Conservation (phyloP, 2,888 invertebrate genomes). For the Zygothrica quintamaculata region DNA sequence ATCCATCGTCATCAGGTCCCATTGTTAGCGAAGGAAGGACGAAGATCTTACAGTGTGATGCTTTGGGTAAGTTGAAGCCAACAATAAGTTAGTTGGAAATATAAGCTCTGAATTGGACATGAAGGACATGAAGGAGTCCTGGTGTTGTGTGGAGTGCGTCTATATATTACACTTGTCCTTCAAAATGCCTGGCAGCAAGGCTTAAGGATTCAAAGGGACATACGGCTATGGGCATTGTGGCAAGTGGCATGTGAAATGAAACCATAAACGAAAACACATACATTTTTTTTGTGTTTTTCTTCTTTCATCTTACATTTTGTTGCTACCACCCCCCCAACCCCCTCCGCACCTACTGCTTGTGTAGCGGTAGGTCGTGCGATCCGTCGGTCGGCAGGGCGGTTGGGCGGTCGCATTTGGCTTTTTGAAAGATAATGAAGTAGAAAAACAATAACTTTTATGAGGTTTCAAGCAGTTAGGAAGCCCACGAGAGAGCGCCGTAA, state of each 20-base stretch:
- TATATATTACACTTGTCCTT: slow-evolving; percentile 66
- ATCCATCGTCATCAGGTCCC: slow-evolving; percentile 93
- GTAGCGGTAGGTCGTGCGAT: too few species aligned
- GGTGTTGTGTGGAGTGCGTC: slow-evolving; percentile 15
- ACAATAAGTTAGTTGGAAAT: slow-evolving; percentile 35
- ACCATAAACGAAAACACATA: slow-evolving; percentile 69
- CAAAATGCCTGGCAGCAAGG: slow-evolving; percentile 60
- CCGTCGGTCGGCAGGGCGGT: too few species aligned
- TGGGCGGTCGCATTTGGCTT: slow-evolving; percentile 38
- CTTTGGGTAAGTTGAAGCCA: slow-evolving; percentile 89
- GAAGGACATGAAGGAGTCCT: background rate
- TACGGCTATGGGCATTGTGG: slow-evolving; percentile 14
- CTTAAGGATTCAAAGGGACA: slow-evolving; percentile 32
- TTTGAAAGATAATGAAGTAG: slow-evolving; percentile 79
- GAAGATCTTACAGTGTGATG: slow-evolving; percentile 96
- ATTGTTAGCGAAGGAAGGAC: slow-evolving; percentile 94
- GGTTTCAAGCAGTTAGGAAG: slow-evolving; percentile 65
- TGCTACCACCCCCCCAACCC: too few species aligned
- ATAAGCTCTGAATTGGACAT: slow-evolving; percentile 20
- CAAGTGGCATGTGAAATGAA: slow-evolving; percentile 68
- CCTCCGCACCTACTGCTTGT: too few species aligned
- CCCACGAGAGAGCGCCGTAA: slow-evolving; percentile 53
- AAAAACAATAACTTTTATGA: slow-evolving; percentile 82
- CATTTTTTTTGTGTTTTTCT: slow-evolving; percentile 4
- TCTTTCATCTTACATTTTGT: slow-evolving; percentile 1